Conservation (phyloP, 2,888 invertebrate species). For the Diplazon laetatorius region DNA sequence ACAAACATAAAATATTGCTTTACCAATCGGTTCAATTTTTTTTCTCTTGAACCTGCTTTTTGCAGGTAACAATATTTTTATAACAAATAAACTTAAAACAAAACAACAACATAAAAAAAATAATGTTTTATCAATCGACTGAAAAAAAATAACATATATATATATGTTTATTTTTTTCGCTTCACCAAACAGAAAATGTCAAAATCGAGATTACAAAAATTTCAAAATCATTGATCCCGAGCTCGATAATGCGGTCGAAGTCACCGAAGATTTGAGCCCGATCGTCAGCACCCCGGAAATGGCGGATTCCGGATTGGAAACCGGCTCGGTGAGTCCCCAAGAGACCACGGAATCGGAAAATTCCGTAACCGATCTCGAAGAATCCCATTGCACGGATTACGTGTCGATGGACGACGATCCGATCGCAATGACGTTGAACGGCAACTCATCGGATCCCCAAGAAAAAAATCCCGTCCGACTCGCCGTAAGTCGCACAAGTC, state of each 20-base stretch:
- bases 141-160: too few species aligned
- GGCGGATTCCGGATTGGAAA: constrained; percentile 82
- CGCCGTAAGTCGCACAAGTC: constrained; percentile 9
- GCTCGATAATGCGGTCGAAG: constrained; percentile 57
- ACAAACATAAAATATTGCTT: background rate
- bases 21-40: too few species aligned
- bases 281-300: constrained; percentile 76
- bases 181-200: constrained; percentile 56
- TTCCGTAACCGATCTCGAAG: constrained; percentile 79
- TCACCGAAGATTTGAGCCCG: constrained; percentile 70
- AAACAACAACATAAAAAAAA: too few species aligned
- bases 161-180: too few species aligned
- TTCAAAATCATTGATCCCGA: constrained; percentile 30
- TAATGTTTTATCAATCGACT: too few species aligned
- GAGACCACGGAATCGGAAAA: constrained; percentile 81
- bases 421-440: constrained; percentile 68
- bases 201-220: constrained; percentile 46
- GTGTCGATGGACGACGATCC: constrained; percentile 78
- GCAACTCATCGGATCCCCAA: too few species aligned
- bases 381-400: constrained; percentile 75
- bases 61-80: too few species aligned
- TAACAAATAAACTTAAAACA: too few species aligned
- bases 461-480: too few species aligned
- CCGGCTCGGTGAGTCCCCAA: constrained; percentile 81
- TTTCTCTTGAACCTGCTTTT: too few species aligned